Evolutionary conservation across 2,888 invertebrate genomes (phyloP), one percentile per base, ranked within the genome.

Genomic region (Dione juno): DNA sequence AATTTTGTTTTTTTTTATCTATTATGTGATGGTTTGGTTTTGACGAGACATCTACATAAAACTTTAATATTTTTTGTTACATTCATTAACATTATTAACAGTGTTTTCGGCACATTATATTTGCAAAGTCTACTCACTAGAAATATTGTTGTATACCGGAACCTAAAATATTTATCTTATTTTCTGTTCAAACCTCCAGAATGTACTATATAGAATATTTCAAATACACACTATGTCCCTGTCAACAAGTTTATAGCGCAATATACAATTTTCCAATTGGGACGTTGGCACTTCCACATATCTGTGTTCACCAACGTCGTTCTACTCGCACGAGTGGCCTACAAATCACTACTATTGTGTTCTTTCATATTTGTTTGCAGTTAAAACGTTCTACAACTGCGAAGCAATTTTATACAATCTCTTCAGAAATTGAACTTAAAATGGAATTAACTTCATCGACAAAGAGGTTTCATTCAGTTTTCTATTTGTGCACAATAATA

Each of bases 251-350:
- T 82, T 84, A 86, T 85, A 78, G 81, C 75, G 77, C 80, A 78
- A 81, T 83, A 80, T 80, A 82, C 80, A 84, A 84, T 86, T 86
- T 84, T 84, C 81, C 83, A 84, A 84, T 85, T 79, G 78, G 75
- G 79, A 77, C 77, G 84, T 82, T 81, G 82, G 81, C 82, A 83
- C 79, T 81, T 83, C 78, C 78, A 79, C 79, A 81, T 82, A 78
- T 80, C 67, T 73, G 63, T 59, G 71, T 74, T 71, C 69, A 72
- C 67, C 74, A 70, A 65, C 67, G 72, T 66, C 67, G 70, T 65
- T 70, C 75, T 68, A 66, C 67, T 70, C 59, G 71, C 69, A 68
- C 73, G 76, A 74, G 70, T 71, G 72, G 70, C 73, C 76, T 76
- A 82, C 84, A 82, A 85, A 85, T 84, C 81, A 83, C 76, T 74